phyloP scores from a whole-genome alignment of 37 sponge, comb jelly and placozoan species.

The Halichondria panicea region DNA sequence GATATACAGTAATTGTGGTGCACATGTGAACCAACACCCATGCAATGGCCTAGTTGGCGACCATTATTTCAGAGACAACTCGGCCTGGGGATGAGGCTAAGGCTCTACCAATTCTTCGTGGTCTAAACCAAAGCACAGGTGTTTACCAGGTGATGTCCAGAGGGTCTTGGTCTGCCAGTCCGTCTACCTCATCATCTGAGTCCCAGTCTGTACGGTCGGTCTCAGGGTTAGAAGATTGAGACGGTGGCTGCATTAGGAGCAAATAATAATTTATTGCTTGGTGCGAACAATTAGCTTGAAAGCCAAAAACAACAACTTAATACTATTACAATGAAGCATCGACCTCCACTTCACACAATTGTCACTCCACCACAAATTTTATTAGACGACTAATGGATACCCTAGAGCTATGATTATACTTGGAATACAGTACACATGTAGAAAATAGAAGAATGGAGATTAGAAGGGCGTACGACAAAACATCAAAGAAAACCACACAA shows the following conservation, averaged over 20 bases:
- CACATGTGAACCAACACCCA: too few species aligned
- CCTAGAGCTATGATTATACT: too few species aligned
- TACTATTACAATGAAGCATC: background rate
- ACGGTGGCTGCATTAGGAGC: conserved; percentile 28
- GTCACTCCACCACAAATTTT: too few species aligned
- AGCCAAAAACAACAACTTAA: background rate
- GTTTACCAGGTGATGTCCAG: conserved; percentile 71
- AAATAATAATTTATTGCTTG: background rate
- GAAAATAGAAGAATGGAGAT: too few species aligned
- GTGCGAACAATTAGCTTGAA: background rate
- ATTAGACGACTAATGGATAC: too few species aligned
- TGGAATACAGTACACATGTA: too few species aligned
- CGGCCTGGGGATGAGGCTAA: too few species aligned
- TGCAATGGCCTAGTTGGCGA: too few species aligned
- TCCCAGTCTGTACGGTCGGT: conserved; percentile 50
- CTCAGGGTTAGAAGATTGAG: too few species aligned
- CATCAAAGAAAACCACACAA: too few species aligned
- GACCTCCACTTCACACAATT: background rate
- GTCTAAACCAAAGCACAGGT: background rate
- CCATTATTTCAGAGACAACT: background rate
- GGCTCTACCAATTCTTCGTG: background rate
- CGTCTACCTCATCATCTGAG: conserved; percentile 80
- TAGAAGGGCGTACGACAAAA: too few species aligned
- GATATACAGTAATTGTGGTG: too few species aligned
- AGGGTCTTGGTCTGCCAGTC: conserved; percentile 71